These are phyloP conservation scores for Saimiri boliviensis DNA, from an alignment of 2,113 vertebrate species.

Conservation along the genomic window DNA sequence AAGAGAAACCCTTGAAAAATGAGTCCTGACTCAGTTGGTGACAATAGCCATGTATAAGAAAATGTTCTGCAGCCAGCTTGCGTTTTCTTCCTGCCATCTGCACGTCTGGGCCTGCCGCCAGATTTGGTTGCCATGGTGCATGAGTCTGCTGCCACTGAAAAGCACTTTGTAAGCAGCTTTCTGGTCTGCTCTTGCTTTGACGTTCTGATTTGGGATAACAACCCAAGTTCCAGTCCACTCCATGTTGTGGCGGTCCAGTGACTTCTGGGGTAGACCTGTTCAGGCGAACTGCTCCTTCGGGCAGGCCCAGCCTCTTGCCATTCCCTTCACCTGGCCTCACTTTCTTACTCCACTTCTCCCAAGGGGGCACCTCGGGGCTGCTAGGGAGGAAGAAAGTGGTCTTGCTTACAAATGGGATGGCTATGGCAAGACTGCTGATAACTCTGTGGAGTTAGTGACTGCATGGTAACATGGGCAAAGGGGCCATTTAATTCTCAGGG, in stretches of 20 bases:
- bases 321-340: rapidly evolving
- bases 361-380: too few relatives aligned
- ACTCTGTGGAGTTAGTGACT: not conserved
- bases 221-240: not conserved
- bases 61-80: not conserved
- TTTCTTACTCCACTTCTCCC: not conserved
- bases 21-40: not conserved
- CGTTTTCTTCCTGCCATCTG: constrained; percentile 16
- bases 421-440: not conserved
- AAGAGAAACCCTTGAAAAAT: constrained; percentile 42
- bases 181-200: not conserved
- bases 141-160: not conserved
- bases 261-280: not conserved
- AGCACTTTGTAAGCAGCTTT: constrained; percentile 31
- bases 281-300: rapidly evolving
- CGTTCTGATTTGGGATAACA: not conserved
- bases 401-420: not conserved
- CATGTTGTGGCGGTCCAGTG: not conserved
- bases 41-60: not conserved
- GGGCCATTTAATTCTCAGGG: not conserved
- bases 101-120: not conserved
- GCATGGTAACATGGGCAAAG: not conserved
- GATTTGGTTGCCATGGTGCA: not conserved
- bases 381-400: not conserved
- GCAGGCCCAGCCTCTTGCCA: rapidly evolving